A percentile compares a stretch with the other conserved stretches of the same genome.
Conservation (phyloP, 1,140 invertebrate species). For the Ectropis grisescens region DNA sequence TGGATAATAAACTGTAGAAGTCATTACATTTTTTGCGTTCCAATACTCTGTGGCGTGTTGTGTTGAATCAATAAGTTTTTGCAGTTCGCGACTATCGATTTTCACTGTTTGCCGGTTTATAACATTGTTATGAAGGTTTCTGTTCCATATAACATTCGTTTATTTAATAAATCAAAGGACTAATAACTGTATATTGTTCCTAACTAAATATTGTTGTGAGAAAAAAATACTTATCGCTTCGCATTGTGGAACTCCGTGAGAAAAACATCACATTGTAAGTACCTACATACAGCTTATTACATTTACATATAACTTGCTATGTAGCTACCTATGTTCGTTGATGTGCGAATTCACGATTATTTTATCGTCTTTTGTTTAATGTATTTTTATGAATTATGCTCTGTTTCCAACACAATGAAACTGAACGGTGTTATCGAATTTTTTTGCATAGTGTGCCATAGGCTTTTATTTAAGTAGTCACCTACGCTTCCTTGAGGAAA, state of each 20-base stretch:
- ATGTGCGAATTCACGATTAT: too few relatives aligned
- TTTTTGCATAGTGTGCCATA: too few relatives aligned
- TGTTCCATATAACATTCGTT: conserved; percentile 12
- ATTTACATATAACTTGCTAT: background rate
- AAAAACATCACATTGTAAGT: conserved; percentile 19
- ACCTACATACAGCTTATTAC: conserved; percentile 2
- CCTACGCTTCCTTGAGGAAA: too few relatives aligned
- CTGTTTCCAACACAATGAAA: too few relatives aligned
- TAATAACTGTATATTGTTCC: conserved; percentile 4
- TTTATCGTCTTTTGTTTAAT: too few relatives aligned
- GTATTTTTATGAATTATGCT: too few relatives aligned
- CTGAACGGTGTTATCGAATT: too few relatives aligned
- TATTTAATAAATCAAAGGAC: too few relatives aligned
- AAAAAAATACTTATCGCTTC: conserved; percentile 8
- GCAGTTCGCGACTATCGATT: conserved; percentile 59
- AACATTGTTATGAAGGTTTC: conserved; percentile 48
- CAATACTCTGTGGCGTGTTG: conserved; percentile 24
- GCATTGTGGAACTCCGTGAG: conserved; percentile 19
- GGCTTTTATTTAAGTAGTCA: too few relatives aligned
- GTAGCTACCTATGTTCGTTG: conserved; percentile 3
- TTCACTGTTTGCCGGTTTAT: conserved; percentile 57
- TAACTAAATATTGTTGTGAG: conserved; percentile 8
- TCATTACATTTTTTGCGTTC: conserved; percentile 31
- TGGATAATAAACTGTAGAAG: conserved; percentile 46
- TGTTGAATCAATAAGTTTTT: conserved; percentile 34